phyloP scores from a whole-genome alignment of 2,797 vertebrate genomes.

The Pempheris klunzingeri region DNA sequence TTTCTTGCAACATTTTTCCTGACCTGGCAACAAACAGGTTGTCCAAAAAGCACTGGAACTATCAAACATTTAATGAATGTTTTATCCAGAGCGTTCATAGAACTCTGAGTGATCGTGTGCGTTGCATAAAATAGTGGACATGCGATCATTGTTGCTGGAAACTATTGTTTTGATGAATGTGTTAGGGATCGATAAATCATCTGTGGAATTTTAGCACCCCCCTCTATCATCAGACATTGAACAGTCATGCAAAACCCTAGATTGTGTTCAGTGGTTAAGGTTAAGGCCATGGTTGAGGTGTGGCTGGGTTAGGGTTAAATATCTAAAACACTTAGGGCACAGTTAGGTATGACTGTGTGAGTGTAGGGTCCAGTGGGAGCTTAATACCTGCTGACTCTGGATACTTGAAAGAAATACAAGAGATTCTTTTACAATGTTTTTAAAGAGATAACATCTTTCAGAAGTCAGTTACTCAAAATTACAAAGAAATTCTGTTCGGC shows the following conservation, averaged over 20 bases:
- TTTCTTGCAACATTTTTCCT: constrained; percentile 14
- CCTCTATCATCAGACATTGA: not conserved
- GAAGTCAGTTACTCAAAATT: too few relatives aligned
- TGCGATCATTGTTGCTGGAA: not conserved
- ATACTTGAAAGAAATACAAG: too few relatives aligned
- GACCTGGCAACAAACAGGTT: constrained; percentile 26
- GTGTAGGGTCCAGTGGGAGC: too few relatives aligned
- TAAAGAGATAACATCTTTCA: too few relatives aligned
- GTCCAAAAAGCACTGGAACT: not conserved
- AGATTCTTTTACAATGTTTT: too few relatives aligned
- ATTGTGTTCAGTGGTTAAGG: not conserved
- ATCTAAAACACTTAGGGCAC: too few relatives aligned
- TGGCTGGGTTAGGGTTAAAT: too few relatives aligned
- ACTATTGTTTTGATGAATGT: not conserved
- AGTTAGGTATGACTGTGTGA: too few relatives aligned
- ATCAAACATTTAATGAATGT: not conserved
- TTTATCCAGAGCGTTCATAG: not conserved
- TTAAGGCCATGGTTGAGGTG: too few relatives aligned
- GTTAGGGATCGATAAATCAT: not conserved
- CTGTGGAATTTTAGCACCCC: not conserved
- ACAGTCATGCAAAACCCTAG: not conserved
- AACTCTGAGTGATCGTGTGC: not conserved
- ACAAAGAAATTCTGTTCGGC: too few relatives aligned
- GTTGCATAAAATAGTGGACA: not conserved
- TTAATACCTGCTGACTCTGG: too few relatives aligned